Evolutionary conservation across 2,888 invertebrate species (phyloP), one percentile per base, ranked within the genome.

Genomic region (Stenodera caucasica): DNA sequence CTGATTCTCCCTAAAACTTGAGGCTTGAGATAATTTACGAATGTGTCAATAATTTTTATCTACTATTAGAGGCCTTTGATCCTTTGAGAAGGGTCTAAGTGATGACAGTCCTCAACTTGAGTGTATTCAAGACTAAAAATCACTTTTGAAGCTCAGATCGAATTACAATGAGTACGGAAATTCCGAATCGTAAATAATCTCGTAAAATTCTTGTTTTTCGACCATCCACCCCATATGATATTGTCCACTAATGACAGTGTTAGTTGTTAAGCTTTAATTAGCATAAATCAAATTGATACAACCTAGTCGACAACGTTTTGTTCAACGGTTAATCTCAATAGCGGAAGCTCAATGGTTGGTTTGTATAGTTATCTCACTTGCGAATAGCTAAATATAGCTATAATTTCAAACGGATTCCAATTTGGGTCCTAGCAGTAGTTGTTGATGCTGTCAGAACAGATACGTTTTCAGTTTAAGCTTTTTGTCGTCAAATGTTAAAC

Each of bases 271-370:
- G 45, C 45, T 5, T 45, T 23, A 45, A 45, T 45, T 45, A 45
- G 23, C 45, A 45, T 45, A 45, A 45, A 45, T 45, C 45, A 45
- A 45, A 45, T 45, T 45, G 45, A 45, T 45, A 45, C 45, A 45
- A 45, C 45, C 21, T 45, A 45, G 45, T 45, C 45, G 45, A 23
- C 45, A 45, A 45, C 21, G 45, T 45, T 45, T 23, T 45, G 45
- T 45, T 45, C n/a, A 45, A 45, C 45, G 23, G 45, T 45, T 45
- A 45, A 45, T 45, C 45, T 45, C 45, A 45, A 45, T 45, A n/a
- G 45, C 12, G 5, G n/a, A n/a, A 23, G 21, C n/a, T 23, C 21
- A 40, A n/a, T 23, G 12, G 45, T 23, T 5, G 21, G 21, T n/a
- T 45, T 4, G 45, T 30, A 30, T n/a, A 45, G 45, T 45, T 45